These are phyloP conservation scores for Empidonax traillii DNA, from an alignment of 2,113 vertebrate genomes.

Conservation along the genomic window DNA sequence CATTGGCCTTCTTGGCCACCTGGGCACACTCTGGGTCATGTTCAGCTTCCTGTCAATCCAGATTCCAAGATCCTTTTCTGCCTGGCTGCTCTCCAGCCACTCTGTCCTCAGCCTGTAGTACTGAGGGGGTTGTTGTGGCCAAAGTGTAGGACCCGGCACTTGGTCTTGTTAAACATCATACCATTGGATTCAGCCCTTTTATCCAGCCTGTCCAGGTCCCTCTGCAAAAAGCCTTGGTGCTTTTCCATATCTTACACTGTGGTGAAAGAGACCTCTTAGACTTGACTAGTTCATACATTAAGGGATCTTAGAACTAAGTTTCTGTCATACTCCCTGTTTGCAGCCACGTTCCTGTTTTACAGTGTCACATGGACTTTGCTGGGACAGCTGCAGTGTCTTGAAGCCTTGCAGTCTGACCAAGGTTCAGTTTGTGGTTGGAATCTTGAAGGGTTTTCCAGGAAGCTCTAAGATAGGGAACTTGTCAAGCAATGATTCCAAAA, in stretches of 20 bases:
- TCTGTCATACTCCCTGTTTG: background rate
- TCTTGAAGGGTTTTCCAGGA: background rate
- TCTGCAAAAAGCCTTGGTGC: background rate
- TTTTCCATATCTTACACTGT: background rate
- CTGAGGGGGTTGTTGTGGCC: too few species aligned
- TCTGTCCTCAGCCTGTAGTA: too few species aligned
- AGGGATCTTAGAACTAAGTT: background rate
- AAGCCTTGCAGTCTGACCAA: background rate
- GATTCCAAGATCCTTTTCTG: too few species aligned
- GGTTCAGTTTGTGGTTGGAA: background rate
- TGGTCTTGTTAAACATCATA: too few species aligned
- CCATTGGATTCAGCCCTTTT: too few species aligned
- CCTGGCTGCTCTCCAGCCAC: too few species aligned
- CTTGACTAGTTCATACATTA: background rate
- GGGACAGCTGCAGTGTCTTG: background rate
- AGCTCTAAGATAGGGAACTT: background rate
- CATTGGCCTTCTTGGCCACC: too few species aligned
- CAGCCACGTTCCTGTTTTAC: background rate
- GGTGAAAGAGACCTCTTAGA: background rate
- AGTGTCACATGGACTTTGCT: rapidly evolving
- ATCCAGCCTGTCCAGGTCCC: too few species aligned
- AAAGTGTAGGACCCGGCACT: too few species aligned
- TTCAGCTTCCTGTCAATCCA: too few species aligned
- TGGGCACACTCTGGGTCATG: too few species aligned
- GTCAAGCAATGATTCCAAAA: background rate